Evolutionary conservation across 1,140 invertebrate genomes (phyloP), one percentile per base, ranked within the genome.

Genomic region (Anastrepha obliqua): DNA sequence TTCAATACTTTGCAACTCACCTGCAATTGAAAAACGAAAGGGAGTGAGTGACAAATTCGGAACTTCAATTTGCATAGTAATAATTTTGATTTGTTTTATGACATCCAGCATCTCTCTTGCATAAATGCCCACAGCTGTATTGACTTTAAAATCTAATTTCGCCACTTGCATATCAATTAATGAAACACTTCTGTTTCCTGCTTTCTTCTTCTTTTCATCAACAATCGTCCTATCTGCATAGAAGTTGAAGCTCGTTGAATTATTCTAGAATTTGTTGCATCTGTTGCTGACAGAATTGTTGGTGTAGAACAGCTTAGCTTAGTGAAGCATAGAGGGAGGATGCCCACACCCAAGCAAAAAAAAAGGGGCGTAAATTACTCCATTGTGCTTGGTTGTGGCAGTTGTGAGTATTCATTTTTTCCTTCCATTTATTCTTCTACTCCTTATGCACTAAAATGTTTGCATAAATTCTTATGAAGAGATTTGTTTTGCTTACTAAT

Each of bases 131-230:
- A 42, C 39, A 67, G 29, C n/a, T 13, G 3, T 47, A 7, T 74
- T 74, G 17, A 39, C 15, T 47, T 74, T 74, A 74, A 74, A 74
- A 74, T 74, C 67, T 74, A 74, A 74, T 74, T 74, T 39, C 67
- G 15, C 67, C 42, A 74, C 67, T 74, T 74, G 67, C 67, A 74
- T 47, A 74, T n/a, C 67, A 74, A 74, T 47, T 74, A 74, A 47
- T 17, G 42, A 6, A 44, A 44, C 42, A 15, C 39, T 15, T 11
- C 11, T 4, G 15, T 5, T 15, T 42, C 6, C 42, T 17, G 39
- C 5, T 5, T 15, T 44, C 15, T n/a, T 4, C 60, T 62, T 4
- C 60, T 13, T 42, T 5, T 74, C 67, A 74, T 13, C 15, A 13
- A 17, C 67, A 44, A n/a, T 74, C 42, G 39, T 44, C 17, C 39